Evolutionary conservation across 2,888 invertebrate genomes (phyloP).

Genomic region (Eupithecia exiguata): DNA sequence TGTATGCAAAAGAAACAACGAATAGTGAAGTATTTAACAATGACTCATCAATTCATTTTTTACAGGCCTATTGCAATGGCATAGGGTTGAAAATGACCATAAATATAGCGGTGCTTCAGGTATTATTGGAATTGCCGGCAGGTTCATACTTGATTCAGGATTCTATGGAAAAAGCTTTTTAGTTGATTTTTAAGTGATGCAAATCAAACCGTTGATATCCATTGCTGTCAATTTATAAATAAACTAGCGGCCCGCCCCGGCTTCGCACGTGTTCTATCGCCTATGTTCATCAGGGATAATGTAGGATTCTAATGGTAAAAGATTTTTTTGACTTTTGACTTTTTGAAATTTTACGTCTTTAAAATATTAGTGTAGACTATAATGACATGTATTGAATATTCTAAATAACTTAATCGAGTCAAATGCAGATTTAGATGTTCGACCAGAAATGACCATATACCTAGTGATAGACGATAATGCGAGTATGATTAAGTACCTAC

Average conservation of each 20-base stretch:
- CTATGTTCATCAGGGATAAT: too few species aligned
- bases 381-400: too few species aligned
- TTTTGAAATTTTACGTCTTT: too few species aligned
- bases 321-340: too few species aligned
- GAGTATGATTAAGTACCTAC: too few species aligned
- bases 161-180: neutral
- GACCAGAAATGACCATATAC: too few species aligned
- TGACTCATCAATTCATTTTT: slow-evolving; percentile 25
- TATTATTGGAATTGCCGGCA: slow-evolving; percentile 19
- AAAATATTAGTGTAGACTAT: too few species aligned
- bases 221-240: neutral
- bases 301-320: too few species aligned
- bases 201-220: neutral
- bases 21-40: slow-evolving; percentile 25
- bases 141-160: slow-evolving; percentile 16
- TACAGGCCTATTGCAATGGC: neutral
- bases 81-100: slow-evolving; percentile 19
- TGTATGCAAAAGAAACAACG: slow-evolving; percentile 25
- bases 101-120: neutral
- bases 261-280: too few species aligned
- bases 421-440: neutral
- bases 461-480: too few species aligned
- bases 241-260: too few species aligned
- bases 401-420: neutral
- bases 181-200: neutral